Percentiles rank a stretch among this genome's conserved stretches.
Evolutionary conservation across 2,888 invertebrate species (phyloP).

Genomic region (Amaurobius ferox): DNA sequence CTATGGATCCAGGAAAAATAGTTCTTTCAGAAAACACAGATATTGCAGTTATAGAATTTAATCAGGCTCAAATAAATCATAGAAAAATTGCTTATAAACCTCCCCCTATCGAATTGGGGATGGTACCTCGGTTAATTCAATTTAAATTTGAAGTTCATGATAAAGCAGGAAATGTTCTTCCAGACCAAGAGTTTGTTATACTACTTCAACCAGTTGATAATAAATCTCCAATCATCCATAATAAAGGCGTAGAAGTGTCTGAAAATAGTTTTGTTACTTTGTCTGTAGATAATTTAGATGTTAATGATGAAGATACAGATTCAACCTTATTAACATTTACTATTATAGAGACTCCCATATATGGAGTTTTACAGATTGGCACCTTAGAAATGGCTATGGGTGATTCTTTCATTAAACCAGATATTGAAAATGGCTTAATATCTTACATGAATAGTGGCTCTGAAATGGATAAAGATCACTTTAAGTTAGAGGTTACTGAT

Average conservation of each 20-base stretch:
- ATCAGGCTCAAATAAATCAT: constrained; percentile 78
- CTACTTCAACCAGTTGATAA: constrained; percentile 77
- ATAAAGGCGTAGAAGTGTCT: constrained; percentile 75
- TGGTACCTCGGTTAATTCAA: constrained; percentile 77
- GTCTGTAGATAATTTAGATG: constrained; percentile 76
- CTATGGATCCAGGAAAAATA: constrained; percentile 76
- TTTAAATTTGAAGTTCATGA: constrained; percentile 77
- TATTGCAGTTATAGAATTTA: constrained; percentile 75
- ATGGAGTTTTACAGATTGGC: constrained; percentile 76
- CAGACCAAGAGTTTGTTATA: constrained; percentile 76
- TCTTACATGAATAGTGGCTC: constrained; percentile 76
- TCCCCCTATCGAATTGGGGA: constrained; percentile 76
- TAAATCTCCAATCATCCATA: constrained; percentile 77
- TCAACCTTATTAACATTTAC: constrained; percentile 75
- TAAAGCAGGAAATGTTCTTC: constrained; percentile 76
- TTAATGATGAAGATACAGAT: constrained; percentile 77
- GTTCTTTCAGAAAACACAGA: constrained; percentile 76
- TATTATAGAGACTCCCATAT: constrained; percentile 75
- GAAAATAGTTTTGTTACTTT: constrained; percentile 76
- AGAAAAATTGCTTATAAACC: constrained; percentile 77
- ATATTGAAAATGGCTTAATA: constrained; percentile 76
- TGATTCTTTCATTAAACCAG: constrained; percentile 76
- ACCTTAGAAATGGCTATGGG: constrained; percentile 74
- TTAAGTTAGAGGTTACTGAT: constrained; percentile 77
- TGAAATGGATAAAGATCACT: constrained; percentile 76